These are phyloP conservation scores for Unio delphinus DNA, from an alignment of 2,888 invertebrate genomes.

Conservation along the genomic window DNA sequence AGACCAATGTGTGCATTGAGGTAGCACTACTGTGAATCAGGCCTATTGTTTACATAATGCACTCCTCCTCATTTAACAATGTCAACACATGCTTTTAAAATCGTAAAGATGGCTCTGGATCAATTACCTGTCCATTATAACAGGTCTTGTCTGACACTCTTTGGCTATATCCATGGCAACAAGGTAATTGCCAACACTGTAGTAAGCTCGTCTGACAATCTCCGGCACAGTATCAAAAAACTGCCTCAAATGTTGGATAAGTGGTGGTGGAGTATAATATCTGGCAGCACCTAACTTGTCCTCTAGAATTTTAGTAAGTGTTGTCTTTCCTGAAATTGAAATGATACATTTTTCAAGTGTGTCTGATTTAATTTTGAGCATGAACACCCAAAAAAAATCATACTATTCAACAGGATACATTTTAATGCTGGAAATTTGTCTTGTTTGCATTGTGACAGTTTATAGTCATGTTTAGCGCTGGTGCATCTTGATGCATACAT, in stretches of 20 bases:
- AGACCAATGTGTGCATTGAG: no score
- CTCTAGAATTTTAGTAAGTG: conserved; percentile 43
- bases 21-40: no score
- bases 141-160: conserved; percentile 42
- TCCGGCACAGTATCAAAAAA: conserved; percentile 48
- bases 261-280: conserved; percentile 45
- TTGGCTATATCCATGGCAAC: conserved; percentile 43
- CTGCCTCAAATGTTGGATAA: conserved; percentile 32
- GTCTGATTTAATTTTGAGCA: no score
- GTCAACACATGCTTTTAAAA: no score
- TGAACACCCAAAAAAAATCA: no score
- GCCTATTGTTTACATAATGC: no score
- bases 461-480: no score
- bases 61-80: no score
- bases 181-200: conserved; percentile 52
- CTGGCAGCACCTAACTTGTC: conserved; percentile 34
- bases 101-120: not conserved
- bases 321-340: conserved; percentile 46
- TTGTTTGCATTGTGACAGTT: no score
- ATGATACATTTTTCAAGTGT: not conserved
- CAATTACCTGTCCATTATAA: conserved; percentile 55
- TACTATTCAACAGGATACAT: no score
- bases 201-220: conserved; percentile 51
- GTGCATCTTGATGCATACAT: no score
- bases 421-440: no score